phyloP scores from a whole-genome alignment of 2,888 invertebrate genomes.

The Pimpla rufipes region DNA sequence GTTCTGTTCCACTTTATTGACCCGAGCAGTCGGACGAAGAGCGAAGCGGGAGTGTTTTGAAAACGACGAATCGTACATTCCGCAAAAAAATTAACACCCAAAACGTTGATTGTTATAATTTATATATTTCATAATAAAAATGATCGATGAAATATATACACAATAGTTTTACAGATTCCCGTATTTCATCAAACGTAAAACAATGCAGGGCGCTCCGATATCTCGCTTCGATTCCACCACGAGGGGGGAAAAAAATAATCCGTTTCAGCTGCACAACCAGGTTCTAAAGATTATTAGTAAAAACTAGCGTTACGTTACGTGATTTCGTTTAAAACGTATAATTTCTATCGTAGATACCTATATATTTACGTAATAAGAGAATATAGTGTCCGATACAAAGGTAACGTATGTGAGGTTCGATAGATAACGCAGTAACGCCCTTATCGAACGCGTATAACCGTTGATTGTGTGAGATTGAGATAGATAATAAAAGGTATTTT shows the following conservation, averaged over 20 bases:
- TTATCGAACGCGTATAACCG: constrained; percentile 28
- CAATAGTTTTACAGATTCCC: constrained; percentile 18
- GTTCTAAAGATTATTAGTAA: constrained; percentile 31
- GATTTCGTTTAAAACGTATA: constrained; percentile 21
- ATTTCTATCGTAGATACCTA: constrained; percentile 4
- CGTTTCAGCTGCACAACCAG: constrained; percentile 16
- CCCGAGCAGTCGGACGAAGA: background rate
- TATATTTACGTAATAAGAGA: constrained; percentile 23
- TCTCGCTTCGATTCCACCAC: background rate
- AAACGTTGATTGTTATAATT: constrained; percentile 9
- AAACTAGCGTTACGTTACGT: constrained; percentile 7
- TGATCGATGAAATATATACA: constrained; percentile 42
- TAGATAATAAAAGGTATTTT: constrained; percentile 34
- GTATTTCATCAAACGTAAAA: constrained; percentile 1
- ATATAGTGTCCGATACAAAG: constrained; percentile 24
- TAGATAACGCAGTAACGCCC: constrained; percentile 14
- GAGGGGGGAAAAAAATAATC: background rate
- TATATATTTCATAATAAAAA: constrained; percentile 32
- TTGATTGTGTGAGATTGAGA: constrained; percentile 7
- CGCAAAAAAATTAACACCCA: background rate
- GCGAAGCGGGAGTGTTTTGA: background rate
- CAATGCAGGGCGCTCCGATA: background rate
- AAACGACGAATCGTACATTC: background rate
- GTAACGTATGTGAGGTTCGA: constrained; percentile 39
- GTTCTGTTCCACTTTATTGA: background rate